Percentiles rank a stretch among this genome's conserved stretches.
These are phyloP conservation scores for Plecturocebus donacophilus DNA, from an alignment of 2,113 vertebrate genomes.

Conservation along the genomic window DNA sequence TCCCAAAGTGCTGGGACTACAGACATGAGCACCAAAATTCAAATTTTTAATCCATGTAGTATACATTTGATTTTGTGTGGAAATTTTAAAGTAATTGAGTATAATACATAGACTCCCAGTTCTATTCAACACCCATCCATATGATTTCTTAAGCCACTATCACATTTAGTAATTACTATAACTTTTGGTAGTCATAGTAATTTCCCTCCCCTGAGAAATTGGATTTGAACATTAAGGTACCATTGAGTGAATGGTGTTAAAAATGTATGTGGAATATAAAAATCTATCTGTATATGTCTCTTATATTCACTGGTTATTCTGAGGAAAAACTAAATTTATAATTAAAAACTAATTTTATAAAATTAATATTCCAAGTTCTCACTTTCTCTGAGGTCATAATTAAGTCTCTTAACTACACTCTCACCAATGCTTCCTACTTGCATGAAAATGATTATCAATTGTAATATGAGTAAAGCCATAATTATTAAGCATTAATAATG, in stretches of 20 bases:
- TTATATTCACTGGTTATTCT: neutral
- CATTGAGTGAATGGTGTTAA: neutral
- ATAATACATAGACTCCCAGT: neutral
- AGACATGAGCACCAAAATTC: neutral
- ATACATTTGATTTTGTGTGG: neutral
- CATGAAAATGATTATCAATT: neutral
- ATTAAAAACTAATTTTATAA: neutral
- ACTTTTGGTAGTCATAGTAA: neutral
- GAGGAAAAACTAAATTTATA: neutral
- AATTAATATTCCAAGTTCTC: neutral
- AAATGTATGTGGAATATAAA: neutral
- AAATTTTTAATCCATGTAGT: neutral
- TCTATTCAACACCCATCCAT: neutral
- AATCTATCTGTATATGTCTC: neutral
- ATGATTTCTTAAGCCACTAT: neutral
- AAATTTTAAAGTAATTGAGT: neutral
- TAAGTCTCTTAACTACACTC: neutral
- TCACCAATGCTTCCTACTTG: neutral
- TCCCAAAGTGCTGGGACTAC: no score
- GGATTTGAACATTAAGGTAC: neutral
- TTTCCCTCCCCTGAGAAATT: neutral
- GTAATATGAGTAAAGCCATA: neutral
- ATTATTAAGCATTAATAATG: neutral
- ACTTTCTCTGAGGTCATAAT: neutral
- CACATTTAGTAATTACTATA: neutral